Conservation (phyloP, 2,888 invertebrate genomes). For the Lithophane leautieri region DNA sequence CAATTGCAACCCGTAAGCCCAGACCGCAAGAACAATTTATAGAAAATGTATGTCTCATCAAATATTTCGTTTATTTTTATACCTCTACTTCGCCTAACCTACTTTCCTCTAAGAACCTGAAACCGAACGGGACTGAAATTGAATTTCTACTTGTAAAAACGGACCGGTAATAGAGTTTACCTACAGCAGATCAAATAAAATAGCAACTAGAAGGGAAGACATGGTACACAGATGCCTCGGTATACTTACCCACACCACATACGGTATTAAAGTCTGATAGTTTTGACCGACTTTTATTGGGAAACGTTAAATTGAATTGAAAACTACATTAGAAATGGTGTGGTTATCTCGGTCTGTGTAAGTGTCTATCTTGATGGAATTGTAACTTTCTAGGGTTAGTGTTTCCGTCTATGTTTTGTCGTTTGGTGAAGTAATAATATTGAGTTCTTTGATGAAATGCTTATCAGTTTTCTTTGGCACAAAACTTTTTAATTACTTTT, state of each 20-base stretch:
- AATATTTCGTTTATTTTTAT: conserved; percentile 77
- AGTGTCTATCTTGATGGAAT: conserved; percentile 35
- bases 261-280: conserved; percentile 52
- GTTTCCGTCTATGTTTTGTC: not conserved
- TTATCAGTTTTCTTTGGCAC: not conserved
- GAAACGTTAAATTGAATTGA: conserved; percentile 49
- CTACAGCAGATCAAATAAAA: conserved; percentile 86
- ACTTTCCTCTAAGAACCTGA: conserved; percentile 82
- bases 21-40: conserved; percentile 32
- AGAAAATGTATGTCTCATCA: conserved; percentile 44
- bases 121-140: conserved; percentile 82
- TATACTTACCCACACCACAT: conserved; percentile 50
- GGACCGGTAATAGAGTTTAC: conserved; percentile 87
- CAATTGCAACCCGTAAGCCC: conserved; percentile 29
- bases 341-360: conserved; percentile 12
- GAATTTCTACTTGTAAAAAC: conserved; percentile 88
- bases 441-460: not conserved
- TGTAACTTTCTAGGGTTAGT: conserved; percentile 15
- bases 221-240: conserved; percentile 72
- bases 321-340: conserved; percentile 52
- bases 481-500: no score
- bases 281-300: conserved; percentile 59
- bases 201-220: conserved; percentile 78
- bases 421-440: conserved; percentile 10
- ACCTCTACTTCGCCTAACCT: conserved; percentile 80